Conservation (phyloP, 2,797 vertebrate species). For the Acrossocheilus wenchowensis region DNA sequence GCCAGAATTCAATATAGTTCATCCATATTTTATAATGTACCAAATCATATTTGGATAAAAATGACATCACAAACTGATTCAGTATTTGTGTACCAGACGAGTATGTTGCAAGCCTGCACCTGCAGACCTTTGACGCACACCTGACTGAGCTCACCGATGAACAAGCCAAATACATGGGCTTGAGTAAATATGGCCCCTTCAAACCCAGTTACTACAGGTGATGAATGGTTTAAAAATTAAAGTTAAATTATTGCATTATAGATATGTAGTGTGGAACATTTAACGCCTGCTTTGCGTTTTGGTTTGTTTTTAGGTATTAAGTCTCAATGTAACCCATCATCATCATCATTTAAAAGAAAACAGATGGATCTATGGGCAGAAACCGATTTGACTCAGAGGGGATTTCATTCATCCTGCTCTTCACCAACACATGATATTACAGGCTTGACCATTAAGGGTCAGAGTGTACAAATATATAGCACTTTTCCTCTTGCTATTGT, state of each 20-base stretch:
- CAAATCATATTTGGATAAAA: background rate
- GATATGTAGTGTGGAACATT: background rate
- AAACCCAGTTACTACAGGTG: slow-evolving; percentile 96
- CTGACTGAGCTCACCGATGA: slow-evolving; percentile 92
- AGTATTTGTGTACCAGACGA: slow-evolving; percentile 82
- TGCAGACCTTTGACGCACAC: slow-evolving; percentile 89
- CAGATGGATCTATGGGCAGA: background rate
- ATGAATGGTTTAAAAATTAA: background rate
- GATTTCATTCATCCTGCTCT: background rate
- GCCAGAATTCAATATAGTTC: background rate
- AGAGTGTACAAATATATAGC: background rate
- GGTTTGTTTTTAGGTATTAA: slow-evolving; percentile 44
- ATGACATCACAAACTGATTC: background rate
- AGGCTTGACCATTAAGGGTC: background rate
- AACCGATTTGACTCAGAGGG: background rate
- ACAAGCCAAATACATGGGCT: slow-evolving; percentile 90
- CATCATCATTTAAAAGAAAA: background rate
- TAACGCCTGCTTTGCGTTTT: slow-evolving; percentile 1
- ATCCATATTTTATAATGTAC: background rate
- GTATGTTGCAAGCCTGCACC: slow-evolving; percentile 92
- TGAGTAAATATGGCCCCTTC: slow-evolving; percentile 93
- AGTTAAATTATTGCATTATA: background rate
- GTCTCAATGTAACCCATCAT: background rate
- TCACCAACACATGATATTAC: background rate
- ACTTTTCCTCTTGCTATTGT: too few species aligned